Percentiles rank a stretch among this genome's conserved stretches.
These are phyloP conservation scores for Cryptoprocta ferox DNA, from an alignment of 2,797 vertebrate species.

Conservation along the genomic window DNA sequence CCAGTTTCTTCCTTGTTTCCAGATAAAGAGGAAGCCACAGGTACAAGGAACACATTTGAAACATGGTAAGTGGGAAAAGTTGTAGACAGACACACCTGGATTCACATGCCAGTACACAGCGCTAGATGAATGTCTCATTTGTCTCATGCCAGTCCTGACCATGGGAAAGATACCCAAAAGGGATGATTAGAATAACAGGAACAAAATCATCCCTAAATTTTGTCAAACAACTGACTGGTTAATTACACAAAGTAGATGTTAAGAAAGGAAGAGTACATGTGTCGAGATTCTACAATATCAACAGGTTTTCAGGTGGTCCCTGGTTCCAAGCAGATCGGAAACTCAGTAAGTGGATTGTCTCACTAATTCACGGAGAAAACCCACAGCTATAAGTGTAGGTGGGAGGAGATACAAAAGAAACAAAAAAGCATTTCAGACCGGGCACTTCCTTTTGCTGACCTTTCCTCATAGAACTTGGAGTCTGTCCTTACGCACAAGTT, in stretches of 20 bases:
- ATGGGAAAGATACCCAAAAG: neutral
- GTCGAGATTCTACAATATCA: too few relatives aligned
- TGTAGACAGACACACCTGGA: too few relatives aligned
- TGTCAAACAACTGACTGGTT: neutral
- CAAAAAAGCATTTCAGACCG: neutral
- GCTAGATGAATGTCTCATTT: neutral
- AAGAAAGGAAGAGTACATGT: too few relatives aligned
- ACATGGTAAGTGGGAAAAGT: too few relatives aligned
- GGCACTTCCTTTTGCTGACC: neutral
- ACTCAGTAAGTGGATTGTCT: neutral
- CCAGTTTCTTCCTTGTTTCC: too few relatives aligned
- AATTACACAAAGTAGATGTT: neutral
- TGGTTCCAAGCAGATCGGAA: neutral
- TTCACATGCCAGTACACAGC: too few relatives aligned
- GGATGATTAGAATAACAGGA: neutral
- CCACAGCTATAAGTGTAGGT: neutral
- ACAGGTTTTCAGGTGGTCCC: too few relatives aligned
- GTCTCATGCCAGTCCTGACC: neutral
- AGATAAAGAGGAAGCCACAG: too few relatives aligned
- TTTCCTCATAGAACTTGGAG: neutral
- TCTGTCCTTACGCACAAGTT: neutral
- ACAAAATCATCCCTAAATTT: neutral
- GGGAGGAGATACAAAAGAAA: neutral
- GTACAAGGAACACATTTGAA: too few relatives aligned
- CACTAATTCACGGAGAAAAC: neutral